Evolutionary conservation across 1,140 invertebrate species (phyloP).

Genomic region (Trialeurodes vaporariorum): DNA sequence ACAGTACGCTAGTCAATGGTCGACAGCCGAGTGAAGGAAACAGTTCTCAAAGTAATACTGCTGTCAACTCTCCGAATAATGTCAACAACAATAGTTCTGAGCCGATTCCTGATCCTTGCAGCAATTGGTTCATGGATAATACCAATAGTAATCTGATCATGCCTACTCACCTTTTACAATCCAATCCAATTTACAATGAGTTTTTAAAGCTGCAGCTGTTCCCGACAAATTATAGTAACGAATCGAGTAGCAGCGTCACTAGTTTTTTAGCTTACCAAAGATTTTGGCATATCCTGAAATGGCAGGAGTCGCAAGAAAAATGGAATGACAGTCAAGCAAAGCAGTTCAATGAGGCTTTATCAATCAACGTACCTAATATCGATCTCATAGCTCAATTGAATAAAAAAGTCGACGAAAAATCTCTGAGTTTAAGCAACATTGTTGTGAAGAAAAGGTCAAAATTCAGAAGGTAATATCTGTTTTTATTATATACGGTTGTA

Average conservation of each 20-base stretch:
- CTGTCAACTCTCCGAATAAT: not conserved
- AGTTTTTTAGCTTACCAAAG: slow-evolving; percentile 34
- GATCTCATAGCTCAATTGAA: not conserved
- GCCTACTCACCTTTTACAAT: not conserved
- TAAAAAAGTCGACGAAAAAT: not conserved
- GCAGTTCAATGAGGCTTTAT: slow-evolving; percentile 10
- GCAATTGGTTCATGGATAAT: not conserved
- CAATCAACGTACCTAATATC: slow-evolving; percentile 13
- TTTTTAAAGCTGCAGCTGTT: not conserved
- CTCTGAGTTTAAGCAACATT: not conserved
- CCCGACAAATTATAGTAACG: not conserved
- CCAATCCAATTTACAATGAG: not conserved
- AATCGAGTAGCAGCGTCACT: slow-evolving; percentile 26
- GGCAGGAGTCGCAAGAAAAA: slow-evolving; percentile 12
- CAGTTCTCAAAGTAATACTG: not conserved
- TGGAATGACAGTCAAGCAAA: not conserved
- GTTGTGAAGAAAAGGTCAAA: slow-evolving; percentile 8
- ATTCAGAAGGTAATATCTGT: slow-evolving; percentile 11
- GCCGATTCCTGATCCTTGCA: not conserved
- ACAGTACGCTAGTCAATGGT: not conserved
- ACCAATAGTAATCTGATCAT: not conserved
- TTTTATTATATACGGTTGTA: not conserved
- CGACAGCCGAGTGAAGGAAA: not conserved
- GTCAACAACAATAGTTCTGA: no score
- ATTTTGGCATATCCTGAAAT: slow-evolving; percentile 34